Evolutionary conservation across 2,113 vertebrate genomes (phyloP), one percentile per base, ranked within the genome.

Genomic region (Neolamprologus devosi): DNA sequence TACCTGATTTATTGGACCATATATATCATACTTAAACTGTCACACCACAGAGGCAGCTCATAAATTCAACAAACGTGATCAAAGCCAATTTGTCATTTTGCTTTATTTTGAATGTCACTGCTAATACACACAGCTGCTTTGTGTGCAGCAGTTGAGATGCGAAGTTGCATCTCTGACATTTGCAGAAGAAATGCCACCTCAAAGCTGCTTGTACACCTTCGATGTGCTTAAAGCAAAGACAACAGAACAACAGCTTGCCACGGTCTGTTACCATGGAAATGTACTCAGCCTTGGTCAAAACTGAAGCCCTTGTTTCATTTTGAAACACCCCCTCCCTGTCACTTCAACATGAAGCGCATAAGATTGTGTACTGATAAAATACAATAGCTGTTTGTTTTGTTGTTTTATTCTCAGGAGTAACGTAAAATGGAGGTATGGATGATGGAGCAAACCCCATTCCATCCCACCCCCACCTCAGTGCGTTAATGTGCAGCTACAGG

Each of bases 211-310:
- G 45, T 53, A 58, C 88, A 92, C 88, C 85, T 86, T 82, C 53
- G 4, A 58, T 7, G 82, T 63, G 88, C 87, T 86, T 4, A 17
- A 60, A 91, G 91, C 85, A 26, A 55, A 84, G 88, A 94, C 92
- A 93, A 92, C 85, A 91, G 42, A 86, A 88, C 84, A 93, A 91
- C 83, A 86, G 89, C 89, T 75, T 75, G 82, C 88, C 63, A 33
- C 33, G 57, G 85, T 83, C 54, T 12, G 95, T 97, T 95, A 80
- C 95, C 89, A 95, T 95, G 92, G 94, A 85, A 91, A 96, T 87
- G 11, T 58, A 5, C 82, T 84, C 51, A 26, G 88, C 86, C 85
- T 80, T 42, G 33, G 78, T 89, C 65, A 55, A 7, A 21, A 65
- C 85, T 81, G 55, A 57, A 73, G 83, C 37, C 65, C 19, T 73